Conservation (phyloP, 2,888 invertebrate species). For the Exephanes ischioxanthus region DNA sequence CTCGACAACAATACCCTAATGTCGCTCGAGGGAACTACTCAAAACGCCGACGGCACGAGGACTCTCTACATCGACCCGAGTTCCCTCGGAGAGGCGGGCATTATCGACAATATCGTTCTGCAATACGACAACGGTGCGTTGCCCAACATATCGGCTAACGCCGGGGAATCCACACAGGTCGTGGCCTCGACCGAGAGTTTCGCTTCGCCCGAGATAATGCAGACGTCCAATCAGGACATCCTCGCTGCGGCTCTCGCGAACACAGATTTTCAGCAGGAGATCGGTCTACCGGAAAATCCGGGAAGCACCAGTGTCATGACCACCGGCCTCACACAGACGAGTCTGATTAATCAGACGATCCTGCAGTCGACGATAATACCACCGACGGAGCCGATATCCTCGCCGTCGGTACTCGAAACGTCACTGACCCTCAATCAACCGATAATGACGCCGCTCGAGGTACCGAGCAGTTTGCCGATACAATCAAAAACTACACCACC, state of each 20-base stretch:
- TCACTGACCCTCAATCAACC: constrained; percentile 91
- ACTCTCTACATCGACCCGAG: constrained; percentile 85
- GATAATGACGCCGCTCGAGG: constrained; percentile 93
- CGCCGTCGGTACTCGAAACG: constrained; percentile 90
- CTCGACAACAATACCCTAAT: constrained; percentile 90
- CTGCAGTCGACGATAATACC: constrained; percentile 86
- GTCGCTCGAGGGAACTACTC: constrained; percentile 83
- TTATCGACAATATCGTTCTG: constrained; percentile 86
- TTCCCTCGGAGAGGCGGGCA: constrained; percentile 84
- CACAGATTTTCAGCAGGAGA: constrained; percentile 89
- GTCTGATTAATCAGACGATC: constrained; percentile 88
- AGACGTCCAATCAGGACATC: constrained; percentile 88
- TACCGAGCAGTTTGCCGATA: constrained; percentile 87
- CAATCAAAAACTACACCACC: constrained; percentile 83
- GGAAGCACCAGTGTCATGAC: constrained; percentile 85
- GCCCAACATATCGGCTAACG: constrained; percentile 63
- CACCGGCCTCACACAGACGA: constrained; percentile 85
- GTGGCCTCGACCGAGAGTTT: constrained; percentile 75
- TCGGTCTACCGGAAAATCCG: constrained; percentile 79
- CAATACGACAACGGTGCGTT: constrained; percentile 85
- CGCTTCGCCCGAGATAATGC: constrained; percentile 75
- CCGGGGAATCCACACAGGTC: constrained; percentile 84
- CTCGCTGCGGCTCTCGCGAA: constrained; percentile 91
- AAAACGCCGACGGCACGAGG: constrained; percentile 80
- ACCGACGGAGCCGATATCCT: constrained; percentile 86